A percentile compares a stretch with the other conserved stretches of the same genome.
phyloP scores from a whole-genome alignment of 2,888 invertebrate genomes.

The Plebejus anna region DNA sequence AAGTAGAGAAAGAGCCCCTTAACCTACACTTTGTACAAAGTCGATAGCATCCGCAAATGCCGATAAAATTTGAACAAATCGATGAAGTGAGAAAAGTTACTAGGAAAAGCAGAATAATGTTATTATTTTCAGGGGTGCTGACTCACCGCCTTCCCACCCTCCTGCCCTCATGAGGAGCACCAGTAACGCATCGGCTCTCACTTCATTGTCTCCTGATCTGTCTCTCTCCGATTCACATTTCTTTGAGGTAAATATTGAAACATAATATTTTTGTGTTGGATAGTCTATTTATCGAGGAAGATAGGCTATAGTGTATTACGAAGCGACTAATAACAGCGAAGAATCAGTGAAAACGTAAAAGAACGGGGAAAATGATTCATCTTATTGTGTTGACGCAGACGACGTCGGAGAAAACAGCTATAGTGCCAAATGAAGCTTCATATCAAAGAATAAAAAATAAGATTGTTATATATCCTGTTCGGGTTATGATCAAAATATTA shows the following conservation, averaged over 20 bases:
- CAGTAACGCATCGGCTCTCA: conserved; percentile 83
- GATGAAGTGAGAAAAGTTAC: neutral
- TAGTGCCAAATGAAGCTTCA: no score
- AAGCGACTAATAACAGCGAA: no score
- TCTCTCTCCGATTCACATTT: conserved; percentile 93
- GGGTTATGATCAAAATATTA: neutral
- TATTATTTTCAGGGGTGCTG: conserved; percentile 53
- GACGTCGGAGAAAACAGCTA: no score
- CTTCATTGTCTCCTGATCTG: conserved; percentile 86
- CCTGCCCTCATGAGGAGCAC: conserved; percentile 57
- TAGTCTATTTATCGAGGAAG: no score
- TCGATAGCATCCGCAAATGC: no score
- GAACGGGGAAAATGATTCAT: neutral
- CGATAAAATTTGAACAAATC: no score
- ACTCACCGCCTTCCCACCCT: conserved; percentile 48
- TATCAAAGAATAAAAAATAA: no score
- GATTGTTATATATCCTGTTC: no score
- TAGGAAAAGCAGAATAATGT: neutral
- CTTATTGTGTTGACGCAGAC: no score
- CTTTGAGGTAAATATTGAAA: conserved; percentile 84
- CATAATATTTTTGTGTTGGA: neutral
- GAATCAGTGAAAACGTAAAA: neutral
- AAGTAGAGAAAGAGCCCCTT: no score
- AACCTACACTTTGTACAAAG: no score
- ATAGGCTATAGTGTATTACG: no score